Base-by-base conservation (phyloP, 2,113 vertebrate species). In the Hipposideros armiger region DNA sequence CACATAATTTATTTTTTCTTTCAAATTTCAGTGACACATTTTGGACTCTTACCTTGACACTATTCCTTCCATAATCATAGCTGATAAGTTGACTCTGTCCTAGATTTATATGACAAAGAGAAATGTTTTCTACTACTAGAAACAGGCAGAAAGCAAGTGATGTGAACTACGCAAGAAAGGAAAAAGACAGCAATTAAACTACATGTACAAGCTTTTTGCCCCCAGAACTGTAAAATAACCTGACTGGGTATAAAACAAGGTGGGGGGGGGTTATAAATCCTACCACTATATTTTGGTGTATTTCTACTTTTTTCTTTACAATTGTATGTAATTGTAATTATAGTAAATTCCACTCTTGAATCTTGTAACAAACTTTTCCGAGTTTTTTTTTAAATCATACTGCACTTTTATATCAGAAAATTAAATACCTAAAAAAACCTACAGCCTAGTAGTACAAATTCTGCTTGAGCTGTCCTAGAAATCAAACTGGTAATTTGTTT, bases 401-500 rank as follows among this genome's bases (percentile, higher is more conserved):
- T 45, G 13, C 26, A 89, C 30, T 96, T 95, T 82, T 28, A 85
- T 74, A 54, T 76, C 16, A 86, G n/a, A 91, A 87, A 96, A 95
- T 36, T 24, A 91, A 36, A 91, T 28, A 69, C 72, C 95, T 90
- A 94, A 89, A 94, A 80, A 80, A 54, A 80, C 66, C n/a, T 93
- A 86, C 13, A 62, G 32, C 20, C 8, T 70, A n/a, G 32, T 80
- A 56, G 14, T 90, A 80, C 30, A 82, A 88, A 96, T 92, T 95
- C 94, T 87, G 26, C 42, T 62, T 45, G 45, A 82, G 67, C 16
- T 40, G 40, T 84, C 72, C 95, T 77, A 77, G 50, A 88, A 85
- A 95, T 62, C 50, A 92, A 70, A 87, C 56, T 52, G 7, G 47
- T 87, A 36, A 83, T 81, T 62, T 91, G 56, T 70, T 95, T 93